Evolutionary conservation across 2,888 invertebrate genomes (phyloP).

Genomic region (Hirtodrosophila trivittata): DNA sequence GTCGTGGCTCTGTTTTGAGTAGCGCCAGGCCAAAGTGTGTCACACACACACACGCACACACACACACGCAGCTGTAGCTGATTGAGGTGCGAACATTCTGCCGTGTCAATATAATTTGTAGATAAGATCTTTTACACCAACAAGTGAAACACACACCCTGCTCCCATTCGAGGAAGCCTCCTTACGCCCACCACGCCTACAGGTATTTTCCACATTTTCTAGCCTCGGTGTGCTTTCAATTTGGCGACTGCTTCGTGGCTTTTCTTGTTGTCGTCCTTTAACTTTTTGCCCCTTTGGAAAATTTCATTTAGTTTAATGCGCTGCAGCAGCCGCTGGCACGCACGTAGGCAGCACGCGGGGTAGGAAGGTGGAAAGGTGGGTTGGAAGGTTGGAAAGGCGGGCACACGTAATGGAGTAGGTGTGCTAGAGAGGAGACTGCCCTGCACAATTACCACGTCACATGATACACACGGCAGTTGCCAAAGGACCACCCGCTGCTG

Average conservation of each 20-base stretch:
- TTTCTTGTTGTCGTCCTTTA: conserved; percentile 32
- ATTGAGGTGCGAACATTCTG: conserved; percentile 55
- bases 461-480: conserved; percentile 17
- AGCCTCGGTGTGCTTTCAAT: conserved; percentile 1
- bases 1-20: conserved; percentile 6
- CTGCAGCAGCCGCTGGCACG: conserved; percentile 31
- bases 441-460: conserved; percentile 55
- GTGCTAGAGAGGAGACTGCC: conserved; percentile 21
- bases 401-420: no score
- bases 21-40: conserved; percentile 32
- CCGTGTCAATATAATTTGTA: conserved; percentile 70
- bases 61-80: conserved; percentile 5
- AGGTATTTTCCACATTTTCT: conserved; percentile 11
- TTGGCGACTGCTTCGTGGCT: conserved; percentile 20
- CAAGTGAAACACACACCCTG: neutral
- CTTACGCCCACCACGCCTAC: neutral
- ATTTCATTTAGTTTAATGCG: conserved; percentile 72
- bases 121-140: conserved; percentile 55
- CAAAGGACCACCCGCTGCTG: neutral
- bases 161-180: neutral
- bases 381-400: conserved; percentile 1
- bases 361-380: neutral
- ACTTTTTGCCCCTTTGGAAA: conserved; percentile 39
- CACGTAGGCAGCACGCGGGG: conserved; percentile 2
- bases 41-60: conserved; percentile 11